phyloP scores from a whole-genome alignment of 2,888 invertebrate species.

The Drosophila greeni region DNA sequence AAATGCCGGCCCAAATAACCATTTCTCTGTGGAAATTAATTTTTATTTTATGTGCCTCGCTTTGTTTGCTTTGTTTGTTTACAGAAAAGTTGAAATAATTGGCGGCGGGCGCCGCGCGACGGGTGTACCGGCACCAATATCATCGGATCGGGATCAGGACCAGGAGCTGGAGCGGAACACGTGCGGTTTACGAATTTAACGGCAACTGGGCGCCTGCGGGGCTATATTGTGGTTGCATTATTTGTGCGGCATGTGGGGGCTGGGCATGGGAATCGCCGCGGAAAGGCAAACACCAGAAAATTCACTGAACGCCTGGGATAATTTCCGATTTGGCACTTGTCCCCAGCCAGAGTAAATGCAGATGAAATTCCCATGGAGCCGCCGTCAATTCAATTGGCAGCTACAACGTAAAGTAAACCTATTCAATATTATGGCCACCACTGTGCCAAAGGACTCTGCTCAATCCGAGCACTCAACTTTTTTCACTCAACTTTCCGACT shows the following conservation, averaged over 20 bases:
- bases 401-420: background rate
- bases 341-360: constrained; percentile 57
- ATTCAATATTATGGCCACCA: constrained; percentile 27
- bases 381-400: constrained; percentile 8
- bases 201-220: constrained; percentile 55
- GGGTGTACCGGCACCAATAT: constrained; percentile 17
- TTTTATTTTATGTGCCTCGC: constrained; percentile 66
- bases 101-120: constrained; percentile 55
- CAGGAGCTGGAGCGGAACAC: constrained; percentile 38
- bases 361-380: constrained; percentile 36
- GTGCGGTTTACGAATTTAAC: constrained; percentile 53
- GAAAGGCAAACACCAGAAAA: constrained; percentile 39
- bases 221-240: constrained; percentile 14
- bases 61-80: constrained; percentile 61
- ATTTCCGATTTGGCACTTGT: constrained; percentile 52
- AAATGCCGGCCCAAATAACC: constrained; percentile 69
- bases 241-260: constrained; percentile 17
- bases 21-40: constrained; percentile 70
- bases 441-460: constrained; percentile 28
- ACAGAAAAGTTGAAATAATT: constrained; percentile 67
- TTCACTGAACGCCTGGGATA: constrained; percentile 14
- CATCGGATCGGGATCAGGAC: constrained; percentile 25
- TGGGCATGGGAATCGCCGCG: constrained; percentile 46
- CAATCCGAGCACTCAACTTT: constrained; percentile 4
- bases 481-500: constrained; percentile 32